These are phyloP conservation scores for Chamaea fasciata DNA, from an alignment of 2,113 vertebrate species.

Conservation along the genomic window DNA sequence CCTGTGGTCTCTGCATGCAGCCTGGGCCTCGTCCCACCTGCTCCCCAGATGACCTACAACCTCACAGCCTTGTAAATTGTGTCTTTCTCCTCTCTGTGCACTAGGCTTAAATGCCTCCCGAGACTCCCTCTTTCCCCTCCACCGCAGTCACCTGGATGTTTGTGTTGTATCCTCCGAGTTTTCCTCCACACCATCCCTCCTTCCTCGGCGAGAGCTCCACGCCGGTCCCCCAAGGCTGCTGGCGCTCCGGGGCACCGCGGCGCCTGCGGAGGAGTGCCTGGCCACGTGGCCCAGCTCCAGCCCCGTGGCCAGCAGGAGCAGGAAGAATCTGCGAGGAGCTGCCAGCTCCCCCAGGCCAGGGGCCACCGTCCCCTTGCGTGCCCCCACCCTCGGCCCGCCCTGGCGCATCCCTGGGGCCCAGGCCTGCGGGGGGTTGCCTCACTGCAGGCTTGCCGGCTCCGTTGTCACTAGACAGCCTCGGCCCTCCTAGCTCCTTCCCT, in stretches of 20 bases:
- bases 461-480: not conserved
- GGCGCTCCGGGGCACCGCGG: constrained; percentile 3
- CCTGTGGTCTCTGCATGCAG: not conserved
- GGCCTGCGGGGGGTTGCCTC: not conserved
- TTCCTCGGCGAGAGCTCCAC: constrained; percentile 71
- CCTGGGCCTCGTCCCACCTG: not conserved
- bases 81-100: constrained; percentile 75
- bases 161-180: constrained; percentile 75
- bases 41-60: not conserved
- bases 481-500: not conserved
- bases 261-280: constrained; percentile 42
- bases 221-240: constrained; percentile 43
- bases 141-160: constrained; percentile 76
- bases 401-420: not conserved
- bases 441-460: not conserved
- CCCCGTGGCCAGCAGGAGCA: constrained; percentile 41
- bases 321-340: constrained; percentile 50
- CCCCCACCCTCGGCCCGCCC: not conserved
- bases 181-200: constrained; percentile 75
- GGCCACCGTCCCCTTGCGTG: not conserved
- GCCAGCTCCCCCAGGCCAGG: constrained; percentile 38
- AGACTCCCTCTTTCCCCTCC: constrained; percentile 66
- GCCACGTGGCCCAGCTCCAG: constrained; percentile 6
- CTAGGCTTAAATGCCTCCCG: constrained; percentile 87
- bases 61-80: constrained; percentile 68